These are phyloP conservation scores for Pandemis heparana DNA, from an alignment of 2,888 invertebrate genomes.

Conservation along the genomic window DNA sequence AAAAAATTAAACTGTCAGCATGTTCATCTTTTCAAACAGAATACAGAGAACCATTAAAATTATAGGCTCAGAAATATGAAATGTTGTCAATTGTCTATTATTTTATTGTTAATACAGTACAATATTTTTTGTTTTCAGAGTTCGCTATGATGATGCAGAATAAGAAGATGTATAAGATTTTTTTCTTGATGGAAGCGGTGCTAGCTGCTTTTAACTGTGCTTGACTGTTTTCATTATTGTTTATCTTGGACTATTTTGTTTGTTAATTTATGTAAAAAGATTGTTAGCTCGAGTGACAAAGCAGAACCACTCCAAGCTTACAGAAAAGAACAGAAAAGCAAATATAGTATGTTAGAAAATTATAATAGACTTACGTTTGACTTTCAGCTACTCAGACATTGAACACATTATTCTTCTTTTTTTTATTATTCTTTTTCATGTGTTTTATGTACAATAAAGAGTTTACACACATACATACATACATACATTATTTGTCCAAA, in stretches of 20 bases:
- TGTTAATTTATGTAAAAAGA: background rate
- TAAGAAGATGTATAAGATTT: conserved; percentile 52
- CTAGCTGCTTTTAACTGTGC: background rate
- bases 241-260: conserved; percentile 8
- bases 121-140: conserved; percentile 69
- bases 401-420: too few species aligned
- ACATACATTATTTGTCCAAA: background rate
- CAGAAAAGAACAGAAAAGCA: background rate
- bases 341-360: background rate
- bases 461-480: background rate
- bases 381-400: background rate
- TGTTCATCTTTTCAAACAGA: too few species aligned
- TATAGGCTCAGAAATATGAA: too few species aligned
- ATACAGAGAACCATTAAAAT: too few species aligned
- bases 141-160: conserved; percentile 82
- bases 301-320: too few species aligned
- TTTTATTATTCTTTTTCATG: too few species aligned
- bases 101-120: background rate
- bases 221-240: conserved; percentile 15
- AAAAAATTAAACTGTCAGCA: too few species aligned
- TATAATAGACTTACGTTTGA: background rate
- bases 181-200: conserved; percentile 1
- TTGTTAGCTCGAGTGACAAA: background rate
- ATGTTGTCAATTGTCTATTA: too few species aligned
- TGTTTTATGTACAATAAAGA: too few species aligned